Evolutionary conservation across 1,140 invertebrate genomes (phyloP), one percentile per base, ranked within the genome.

Genomic region (Megalonaias nervosa): DNA sequence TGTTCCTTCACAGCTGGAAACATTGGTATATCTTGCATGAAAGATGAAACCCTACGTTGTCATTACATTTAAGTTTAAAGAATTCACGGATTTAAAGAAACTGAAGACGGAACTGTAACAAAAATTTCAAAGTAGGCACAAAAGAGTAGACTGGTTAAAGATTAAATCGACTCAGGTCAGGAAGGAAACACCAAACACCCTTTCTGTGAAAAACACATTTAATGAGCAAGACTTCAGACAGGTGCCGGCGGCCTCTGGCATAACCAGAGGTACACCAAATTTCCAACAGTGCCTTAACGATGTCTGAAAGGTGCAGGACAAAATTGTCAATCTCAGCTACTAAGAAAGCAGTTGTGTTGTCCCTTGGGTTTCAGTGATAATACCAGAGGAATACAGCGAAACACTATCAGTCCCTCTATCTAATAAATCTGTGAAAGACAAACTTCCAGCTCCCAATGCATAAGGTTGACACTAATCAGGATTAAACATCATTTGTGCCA

Each of bases 291-390:
- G 26, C 26, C 2, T 11, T 16, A 31, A 67, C 19, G 1, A 23
- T 67, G 2, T 16, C 64, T n/a, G 16, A 64, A 58, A 17, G 60
- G 4, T 79, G 71, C 64, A 62, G 23, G 16, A 23, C 57, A 13
- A 76, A 75, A 58, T 16, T 74, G 48, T 74, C 77, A 38, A 79
- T 82, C 12, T 79, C 81, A 0, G 56, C 31, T 1, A 57, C 66
- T 23, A 82, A 82, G 48, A 79, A 79, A 56, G 55, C 31, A 17
- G 77, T 74, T 67, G 58, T 82, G 13, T 21, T 79, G 65, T 76
- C 69, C 15, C 66, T 82, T 68, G 62, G 19, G 4, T n/a, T 11
- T 75, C 73, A 23, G 64, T 58, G n/a, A 73, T 74, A 21, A 79
- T 75, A 14, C 76, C 72, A 15, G 9, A 38, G 65, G 21, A 81